phyloP scores from a whole-genome alignment of 2,113 vertebrate species.

The Struthio camelus region DNA sequence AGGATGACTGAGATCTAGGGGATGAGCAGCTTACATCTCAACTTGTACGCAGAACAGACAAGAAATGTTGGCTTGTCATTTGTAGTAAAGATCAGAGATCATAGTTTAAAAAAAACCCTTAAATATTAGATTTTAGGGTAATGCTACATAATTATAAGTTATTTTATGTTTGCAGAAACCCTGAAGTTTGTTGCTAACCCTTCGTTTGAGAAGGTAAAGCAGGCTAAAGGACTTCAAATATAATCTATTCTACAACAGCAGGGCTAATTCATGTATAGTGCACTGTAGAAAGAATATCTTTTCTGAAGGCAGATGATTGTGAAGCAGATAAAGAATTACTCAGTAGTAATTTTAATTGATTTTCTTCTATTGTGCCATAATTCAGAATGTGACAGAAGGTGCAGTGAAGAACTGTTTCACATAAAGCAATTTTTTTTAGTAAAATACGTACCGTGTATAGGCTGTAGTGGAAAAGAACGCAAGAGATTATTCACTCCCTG shows the following conservation, averaged over 20 bases:
- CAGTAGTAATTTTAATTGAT: constrained; percentile 60
- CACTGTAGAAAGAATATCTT: constrained; percentile 22
- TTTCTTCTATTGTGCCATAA: constrained; percentile 31
- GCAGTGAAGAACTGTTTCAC: neutral
- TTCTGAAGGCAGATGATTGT: constrained; percentile 24
- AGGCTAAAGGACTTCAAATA: constrained; percentile 13
- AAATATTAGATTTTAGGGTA: neutral
- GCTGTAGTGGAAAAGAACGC: neutral
- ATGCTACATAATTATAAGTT: neutral
- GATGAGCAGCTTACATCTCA: neutral
- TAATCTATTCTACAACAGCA: constrained; percentile 32
- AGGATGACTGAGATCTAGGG: neutral
- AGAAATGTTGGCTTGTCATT: neutral
- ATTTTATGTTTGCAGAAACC: neutral
- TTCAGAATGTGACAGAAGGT: constrained; percentile 21
- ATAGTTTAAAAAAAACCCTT: accelerated
- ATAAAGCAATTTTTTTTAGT: constrained; percentile 20
- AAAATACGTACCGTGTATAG: neutral
- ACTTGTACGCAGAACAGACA: neutral
- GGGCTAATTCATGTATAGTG: constrained; percentile 23
- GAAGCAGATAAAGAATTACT: constrained; percentile 37
- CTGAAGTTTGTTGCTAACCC: neutral
- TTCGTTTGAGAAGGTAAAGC: constrained; percentile 16
- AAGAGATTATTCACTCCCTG: neutral
- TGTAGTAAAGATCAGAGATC: neutral